Evolutionary conservation across 2,888 invertebrate genomes (phyloP), one percentile per base, ranked within the genome.

Genomic region (Allophyes oxyacanthae): DNA sequence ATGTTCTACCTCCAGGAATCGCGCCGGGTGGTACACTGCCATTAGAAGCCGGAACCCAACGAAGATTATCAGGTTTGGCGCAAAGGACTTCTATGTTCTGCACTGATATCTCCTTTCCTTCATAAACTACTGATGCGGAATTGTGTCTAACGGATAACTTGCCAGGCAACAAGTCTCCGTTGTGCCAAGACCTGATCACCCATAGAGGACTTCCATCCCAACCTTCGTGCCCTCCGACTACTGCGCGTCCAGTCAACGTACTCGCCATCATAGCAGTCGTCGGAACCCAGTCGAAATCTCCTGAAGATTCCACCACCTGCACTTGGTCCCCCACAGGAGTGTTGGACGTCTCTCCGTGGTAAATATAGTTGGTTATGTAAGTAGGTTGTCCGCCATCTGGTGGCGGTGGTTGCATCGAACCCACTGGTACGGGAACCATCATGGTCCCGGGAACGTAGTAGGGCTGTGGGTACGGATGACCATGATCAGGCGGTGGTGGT

Each of bases 21-120:
- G 95, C 95, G 9, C 94, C 91, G 1, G 94, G 91, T 0, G 95
- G 95, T 0, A 95, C 86, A 40, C 84, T 89, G 0, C 95, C 95
- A 37, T 94, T 94, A 0, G 91, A 88, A 9, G 94, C 90, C 0
- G 94, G 93, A 1, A 95, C 88, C 95, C 95, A 95, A 37, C 92
- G 75, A 15, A 94, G 68, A 48, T 82, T 83, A 37, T 93, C 88
- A 1, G 90, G 87, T 43, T 82, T 79, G 0, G 91, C 83, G 58
- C 90, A 89, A 0, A 92, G 64, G 6, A 94, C 93, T 48, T 94
- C 94, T 9, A 94, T 91, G 46, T 92, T 93, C 61, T 93, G 94
- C 1, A 93, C 89, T 0, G 89, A 80, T 10, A 94, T 78, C 63
- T 94, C 94, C 40, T 91, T 93, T 0, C 91, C 89, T 2, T 89